Conservation (phyloP, 2,797 vertebrate species). For the Pitangus sulphuratus region DNA sequence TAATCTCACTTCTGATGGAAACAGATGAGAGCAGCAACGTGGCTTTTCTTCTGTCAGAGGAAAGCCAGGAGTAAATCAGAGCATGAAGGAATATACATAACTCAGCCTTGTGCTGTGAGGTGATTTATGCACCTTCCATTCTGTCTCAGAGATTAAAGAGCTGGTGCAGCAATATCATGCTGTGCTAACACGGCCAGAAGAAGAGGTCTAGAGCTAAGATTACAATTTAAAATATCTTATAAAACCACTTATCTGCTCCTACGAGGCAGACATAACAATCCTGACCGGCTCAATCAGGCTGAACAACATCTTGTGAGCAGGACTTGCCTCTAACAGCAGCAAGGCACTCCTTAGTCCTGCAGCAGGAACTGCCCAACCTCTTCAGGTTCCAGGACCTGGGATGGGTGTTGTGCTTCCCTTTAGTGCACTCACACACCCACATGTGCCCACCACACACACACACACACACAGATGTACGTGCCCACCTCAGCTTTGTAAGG, state of each 20-base stretch:
- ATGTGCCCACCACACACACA: not conserved
- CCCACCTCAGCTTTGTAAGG: not conserved
- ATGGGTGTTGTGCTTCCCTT: not conserved
- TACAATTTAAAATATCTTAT: not conserved
- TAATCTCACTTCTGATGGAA: not conserved
- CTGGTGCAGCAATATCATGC: not conserved
- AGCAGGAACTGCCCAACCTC: not conserved
- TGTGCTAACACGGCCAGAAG: not conserved
- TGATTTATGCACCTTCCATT: not conserved
- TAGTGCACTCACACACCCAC: not conserved
- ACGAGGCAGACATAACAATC: not conserved
- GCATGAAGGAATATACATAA: accelerated
- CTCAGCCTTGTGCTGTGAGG: not conserved
- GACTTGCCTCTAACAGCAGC: not conserved
- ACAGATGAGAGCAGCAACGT: not conserved
- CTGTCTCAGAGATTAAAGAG: not conserved
- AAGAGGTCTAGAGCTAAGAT: not conserved
- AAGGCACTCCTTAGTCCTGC: not conserved
- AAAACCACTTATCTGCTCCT: slow-evolving; percentile 33
- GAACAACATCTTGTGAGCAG: slow-evolving; percentile 20
- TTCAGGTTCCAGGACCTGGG: slow-evolving; percentile 6
- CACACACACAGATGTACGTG: not conserved
- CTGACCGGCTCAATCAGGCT: not conserved
- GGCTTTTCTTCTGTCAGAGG: not conserved
- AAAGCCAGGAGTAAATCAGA: not conserved